These are phyloP conservation scores for Scaptodrosophila lebanonensis DNA, from an alignment of 1,140 invertebrate genomes.

Conservation along the genomic window DNA sequence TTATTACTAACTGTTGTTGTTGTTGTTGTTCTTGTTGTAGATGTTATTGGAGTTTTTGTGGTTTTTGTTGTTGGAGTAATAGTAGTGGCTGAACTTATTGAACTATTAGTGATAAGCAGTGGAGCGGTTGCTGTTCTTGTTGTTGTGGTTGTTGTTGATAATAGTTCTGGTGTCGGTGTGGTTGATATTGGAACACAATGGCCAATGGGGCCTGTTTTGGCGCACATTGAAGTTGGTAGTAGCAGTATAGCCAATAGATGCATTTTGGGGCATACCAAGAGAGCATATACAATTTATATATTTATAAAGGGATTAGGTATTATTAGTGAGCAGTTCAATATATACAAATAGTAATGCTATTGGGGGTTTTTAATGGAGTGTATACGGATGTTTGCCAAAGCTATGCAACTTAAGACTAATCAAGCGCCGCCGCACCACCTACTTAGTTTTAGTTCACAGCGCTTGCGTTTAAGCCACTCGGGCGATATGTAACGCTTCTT, in stretches of 20 bases:
- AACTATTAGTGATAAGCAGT: no score
- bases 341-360: constrained; percentile 8
- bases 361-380: not conserved
- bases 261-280: no score
- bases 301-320: not conserved
- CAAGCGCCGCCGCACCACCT: constrained; percentile 27
- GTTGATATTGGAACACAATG: constrained; percentile 70
- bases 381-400: not conserved
- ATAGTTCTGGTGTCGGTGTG: constrained; percentile 56
- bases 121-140: constrained; percentile 45
- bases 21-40: constrained; percentile 30
- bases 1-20: constrained; percentile 35
- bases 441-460: constrained; percentile 75
- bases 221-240: no score
- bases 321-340: not conserved
- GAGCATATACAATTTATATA: constrained; percentile 20
- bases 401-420: not conserved
- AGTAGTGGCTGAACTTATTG: no score
- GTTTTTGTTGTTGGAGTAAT: constrained; percentile 17
- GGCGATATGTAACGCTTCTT: constrained; percentile 74
- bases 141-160: constrained; percentile 25
- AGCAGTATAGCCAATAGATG: constrained; percentile 3
- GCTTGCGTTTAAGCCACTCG: constrained; percentile 72
- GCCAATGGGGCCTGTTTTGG: constrained; percentile 58
- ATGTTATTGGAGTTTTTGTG: constrained; percentile 32